Base-by-base conservation (phyloP, 2,797 vertebrate genomes). In the Alectoris magna region DNA sequence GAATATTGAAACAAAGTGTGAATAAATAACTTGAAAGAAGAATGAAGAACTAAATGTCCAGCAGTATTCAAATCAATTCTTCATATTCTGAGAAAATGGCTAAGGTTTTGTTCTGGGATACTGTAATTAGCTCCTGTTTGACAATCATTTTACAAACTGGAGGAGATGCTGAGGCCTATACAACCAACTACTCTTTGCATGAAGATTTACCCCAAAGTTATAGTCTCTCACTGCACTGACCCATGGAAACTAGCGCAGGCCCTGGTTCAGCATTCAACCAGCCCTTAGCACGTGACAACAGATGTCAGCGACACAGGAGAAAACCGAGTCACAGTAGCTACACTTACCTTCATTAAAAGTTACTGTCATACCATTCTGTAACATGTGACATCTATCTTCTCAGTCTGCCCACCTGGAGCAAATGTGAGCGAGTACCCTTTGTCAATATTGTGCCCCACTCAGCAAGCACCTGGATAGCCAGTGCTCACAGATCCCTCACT, bases 351-450 rank as follows among this genome's bases (percentile, higher is more conserved):
- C 8, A 7, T 26, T 23, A 46, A 48, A 48, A 49, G 24, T 24
- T 62, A 21, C 48, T 18, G 29, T 3, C 14, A 9, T 29, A 14
- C 22, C 22, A 23, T 59, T 59, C 81, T 22, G 39, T 53, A 53
- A 48, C 3, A 59, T 18, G 1, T 21, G 62, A 36, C n/a, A 2
- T 31, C 49, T 51, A 26, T n/a, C 44, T 71, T 73, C 53, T 46
- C 53, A 34, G 5, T 7, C 74, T 34, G 48, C 26, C 36, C 70
- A 38, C 10, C 26, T n/a, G 15, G 15, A 21, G 9, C n/a, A 60
- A 44, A 66, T 0, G 2, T 17, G 39, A 34, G 18, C 1, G 0
- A 27, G 23, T 10, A 14, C 22, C 0, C 26, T 46, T 29, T 26
- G 44, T 29, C 29, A 59, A 59, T 38, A 31, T 43, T 0, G 0